Evolutionary conservation across 2,888 invertebrate species (phyloP).

Genomic region (Temnothorax unifasciatus): DNA sequence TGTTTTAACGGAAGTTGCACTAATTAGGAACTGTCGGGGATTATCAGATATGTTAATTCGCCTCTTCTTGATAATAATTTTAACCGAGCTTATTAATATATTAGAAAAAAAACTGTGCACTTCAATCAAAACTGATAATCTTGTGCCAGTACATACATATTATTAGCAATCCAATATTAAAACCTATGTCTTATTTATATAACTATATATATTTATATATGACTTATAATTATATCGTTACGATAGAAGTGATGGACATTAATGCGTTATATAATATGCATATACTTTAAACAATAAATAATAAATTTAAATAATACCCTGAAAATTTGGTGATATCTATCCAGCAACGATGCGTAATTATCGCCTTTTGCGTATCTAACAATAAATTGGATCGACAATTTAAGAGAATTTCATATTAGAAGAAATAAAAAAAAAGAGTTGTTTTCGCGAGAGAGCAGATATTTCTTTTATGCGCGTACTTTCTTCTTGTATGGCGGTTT

Average conservation of each 20-base stretch:
- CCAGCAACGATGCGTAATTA: not conserved
- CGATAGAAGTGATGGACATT: not conserved
- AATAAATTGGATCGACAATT: not conserved
- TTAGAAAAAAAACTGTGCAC: not conserved
- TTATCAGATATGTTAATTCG: not conserved
- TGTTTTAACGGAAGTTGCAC: constrained; percentile 53
- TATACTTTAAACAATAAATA: too few relatives aligned
- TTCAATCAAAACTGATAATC: not conserved
- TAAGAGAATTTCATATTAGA: not conserved
- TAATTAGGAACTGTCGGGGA: constrained; percentile 63
- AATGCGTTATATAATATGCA: not conserved
- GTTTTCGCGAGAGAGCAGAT: not conserved
- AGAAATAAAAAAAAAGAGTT: not conserved
- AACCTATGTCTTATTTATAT: constrained; percentile 3
- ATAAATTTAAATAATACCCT: not conserved
- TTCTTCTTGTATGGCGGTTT: not conserved
- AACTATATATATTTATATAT: not conserved
- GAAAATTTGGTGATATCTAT: not conserved
- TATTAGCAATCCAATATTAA: not conserved
- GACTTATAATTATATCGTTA: not conserved
- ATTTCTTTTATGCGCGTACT: not conserved
- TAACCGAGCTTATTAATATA: not conserved
- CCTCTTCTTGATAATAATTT: not conserved
- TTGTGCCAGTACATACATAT: not conserved
- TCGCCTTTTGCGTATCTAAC: not conserved